phyloP scores from a whole-genome alignment of 2,888 invertebrate genomes.

The Branchipolynoe longqiensis region DNA sequence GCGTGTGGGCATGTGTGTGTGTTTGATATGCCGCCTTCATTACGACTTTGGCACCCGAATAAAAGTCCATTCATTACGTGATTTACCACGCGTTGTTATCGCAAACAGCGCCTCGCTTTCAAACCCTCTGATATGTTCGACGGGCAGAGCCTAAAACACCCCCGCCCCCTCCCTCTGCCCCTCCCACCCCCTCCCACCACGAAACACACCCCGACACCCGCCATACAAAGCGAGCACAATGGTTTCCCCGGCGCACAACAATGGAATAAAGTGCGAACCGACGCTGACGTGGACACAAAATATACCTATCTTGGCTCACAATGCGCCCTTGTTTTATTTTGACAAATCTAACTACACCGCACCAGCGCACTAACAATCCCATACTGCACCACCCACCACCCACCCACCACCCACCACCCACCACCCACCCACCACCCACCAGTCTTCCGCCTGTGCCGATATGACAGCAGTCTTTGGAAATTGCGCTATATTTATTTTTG shows the following conservation, averaged over 20 bases:
- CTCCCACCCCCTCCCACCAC: too few species aligned
- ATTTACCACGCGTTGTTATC: slow-evolving; percentile 10
- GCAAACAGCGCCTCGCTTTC: background rate
- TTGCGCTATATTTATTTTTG: slow-evolving; percentile 25
- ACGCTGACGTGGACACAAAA: slow-evolving; percentile 20
- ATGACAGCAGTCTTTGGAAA: background rate
- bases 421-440: background rate
- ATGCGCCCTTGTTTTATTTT: slow-evolving; percentile 3
- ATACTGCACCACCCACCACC: too few species aligned
- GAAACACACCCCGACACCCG: background rate
- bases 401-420: too few species aligned
- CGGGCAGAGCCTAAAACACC: too few species aligned
- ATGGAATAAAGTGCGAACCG: slow-evolving; percentile 31
- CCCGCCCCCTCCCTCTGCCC: too few species aligned
- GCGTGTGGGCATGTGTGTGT: too few species aligned
- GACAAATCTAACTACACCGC: slow-evolving; percentile 41
- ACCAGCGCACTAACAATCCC: background rate
- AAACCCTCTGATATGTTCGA: background rate
- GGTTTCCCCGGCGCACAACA: background rate
- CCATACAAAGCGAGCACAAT: slow-evolving; percentile 26
- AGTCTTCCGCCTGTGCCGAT: slow-evolving; percentile 21
- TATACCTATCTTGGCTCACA: slow-evolving; percentile 35
- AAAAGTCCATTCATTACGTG: slow-evolving; percentile 41
- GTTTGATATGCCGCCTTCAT: too few species aligned
- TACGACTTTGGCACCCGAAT: background rate